Evolutionary conservation across 92 coral and sea anemone genomes (phyloP).

Genomic region (Porites cylindrica): DNA sequence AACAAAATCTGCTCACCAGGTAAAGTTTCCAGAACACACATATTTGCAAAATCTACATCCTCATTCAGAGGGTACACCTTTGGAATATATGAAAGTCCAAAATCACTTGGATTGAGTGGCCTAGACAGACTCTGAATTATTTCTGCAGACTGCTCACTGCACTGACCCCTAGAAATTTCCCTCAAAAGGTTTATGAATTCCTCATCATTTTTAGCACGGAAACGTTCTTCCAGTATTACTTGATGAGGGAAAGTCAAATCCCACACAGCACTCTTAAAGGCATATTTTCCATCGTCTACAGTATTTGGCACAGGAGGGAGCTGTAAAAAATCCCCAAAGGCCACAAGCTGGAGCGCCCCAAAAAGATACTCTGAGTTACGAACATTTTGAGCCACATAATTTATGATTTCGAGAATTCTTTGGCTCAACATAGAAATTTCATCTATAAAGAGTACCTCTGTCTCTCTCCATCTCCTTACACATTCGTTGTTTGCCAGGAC

Average conservation of each 20-base stretch:
- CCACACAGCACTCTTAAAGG: constrained; percentile 62
- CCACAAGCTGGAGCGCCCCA: constrained; percentile 75
- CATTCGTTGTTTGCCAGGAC: constrained; percentile 17
- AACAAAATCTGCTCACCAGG: constrained; percentile 39
- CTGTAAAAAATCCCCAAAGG: constrained; percentile 70
- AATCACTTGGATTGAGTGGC: constrained; percentile 46
- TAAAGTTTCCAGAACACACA: constrained; percentile 27
- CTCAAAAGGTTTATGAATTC: constrained; percentile 49
- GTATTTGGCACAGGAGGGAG: constrained; percentile 67
- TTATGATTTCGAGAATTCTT: constrained; percentile 43
- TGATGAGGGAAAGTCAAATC: constrained; percentile 53
- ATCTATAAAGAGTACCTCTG: constrained; percentile 64
- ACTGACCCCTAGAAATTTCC: constrained; percentile 28
- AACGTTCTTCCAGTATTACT: constrained; percentile 44
- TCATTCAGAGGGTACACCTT: constrained; percentile 61
- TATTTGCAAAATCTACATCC: constrained; percentile 62
- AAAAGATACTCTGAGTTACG: constrained; percentile 30
- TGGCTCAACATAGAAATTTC: constrained; percentile 69
- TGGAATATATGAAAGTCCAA: constrained; percentile 51
- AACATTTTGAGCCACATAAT: constrained; percentile 42
- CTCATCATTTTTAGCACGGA: constrained; percentile 41
- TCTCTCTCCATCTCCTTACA: constrained; percentile 46
- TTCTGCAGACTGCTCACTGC: constrained; percentile 1
- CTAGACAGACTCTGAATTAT: constrained; percentile 27
- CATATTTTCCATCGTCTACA: constrained; percentile 45